Percentiles rank a stretch among this genome's conserved stretches.
These are phyloP conservation scores for Drosophila persimilis DNA, from an alignment of 1,140 invertebrate species.

Conservation along the genomic window DNA sequence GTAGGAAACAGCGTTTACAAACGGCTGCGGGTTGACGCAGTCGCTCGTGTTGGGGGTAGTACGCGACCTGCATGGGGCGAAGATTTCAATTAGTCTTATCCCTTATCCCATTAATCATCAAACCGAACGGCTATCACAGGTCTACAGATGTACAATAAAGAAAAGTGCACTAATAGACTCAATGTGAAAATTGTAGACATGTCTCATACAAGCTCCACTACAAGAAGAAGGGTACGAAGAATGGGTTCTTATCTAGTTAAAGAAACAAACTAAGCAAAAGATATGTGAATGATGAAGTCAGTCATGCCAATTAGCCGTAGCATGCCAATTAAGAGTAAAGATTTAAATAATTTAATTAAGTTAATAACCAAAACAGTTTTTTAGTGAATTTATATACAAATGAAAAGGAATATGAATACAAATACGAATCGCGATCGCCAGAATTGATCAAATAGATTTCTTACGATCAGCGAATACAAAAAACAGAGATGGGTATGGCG, in stretches of 20 bases:
- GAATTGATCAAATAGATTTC: no score
- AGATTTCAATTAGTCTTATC: not conserved
- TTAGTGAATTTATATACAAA: slow-evolving; percentile 23
- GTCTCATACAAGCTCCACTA: slow-evolving; percentile 9
- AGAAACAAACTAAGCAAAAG: not conserved
- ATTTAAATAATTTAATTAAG: not conserved
- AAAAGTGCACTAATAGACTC: no score
- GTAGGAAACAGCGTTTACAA: slow-evolving; percentile 82
- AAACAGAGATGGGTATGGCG: no score
- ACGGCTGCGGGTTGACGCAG: slow-evolving; percentile 83
- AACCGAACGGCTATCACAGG: no score
- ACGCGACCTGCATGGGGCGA: slow-evolving; percentile 72
- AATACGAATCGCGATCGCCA: no score
- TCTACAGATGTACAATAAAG: no score
- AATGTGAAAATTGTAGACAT: not conserved
- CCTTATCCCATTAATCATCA: no score
- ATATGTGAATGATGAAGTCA: not conserved
- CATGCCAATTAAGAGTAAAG: slow-evolving; percentile 65
- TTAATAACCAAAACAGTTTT: not conserved
- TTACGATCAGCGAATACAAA: no score
- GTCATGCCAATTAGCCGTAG: slow-evolving; percentile 34
- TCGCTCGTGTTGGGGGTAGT: slow-evolving; percentile 83
- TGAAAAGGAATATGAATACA: no score
- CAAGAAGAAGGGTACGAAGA: no score
- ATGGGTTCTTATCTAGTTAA: not conserved